Evolutionary conservation across 2,113 vertebrate species (phyloP), one percentile per base, ranked within the genome.

Genomic region (Cryptomyrus ogoouensis): DNA sequence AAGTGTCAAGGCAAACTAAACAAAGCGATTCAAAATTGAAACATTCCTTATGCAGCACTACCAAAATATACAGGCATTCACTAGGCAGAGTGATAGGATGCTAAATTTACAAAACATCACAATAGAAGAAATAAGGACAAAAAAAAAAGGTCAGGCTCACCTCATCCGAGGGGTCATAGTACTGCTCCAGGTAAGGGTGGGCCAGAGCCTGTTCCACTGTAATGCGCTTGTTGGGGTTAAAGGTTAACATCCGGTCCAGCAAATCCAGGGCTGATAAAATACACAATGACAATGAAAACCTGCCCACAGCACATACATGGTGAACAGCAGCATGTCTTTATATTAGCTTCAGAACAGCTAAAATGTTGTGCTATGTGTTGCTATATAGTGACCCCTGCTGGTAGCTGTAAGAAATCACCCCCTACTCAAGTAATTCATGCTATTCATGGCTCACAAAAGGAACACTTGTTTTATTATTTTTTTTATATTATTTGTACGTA

Each of bases 141-240:
- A 50, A 24, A 27, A 24, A 15, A 35, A 35, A n/a, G 1, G 17
- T 31, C 5, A 50, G 50, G 90, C 9, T n/a, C 92, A 97, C 97
- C 97, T 98, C 97, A 91, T 98, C 97, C 15, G 96, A 95, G 17
- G 97, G 97, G 86, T 98, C 97, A 1, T 97, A 98, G 96, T 98
- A 98, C 96, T 98, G 97, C 91, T 98, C 97, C 95, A 98, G 94
- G 93, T 98, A 98, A 88, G 96, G 96, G 90, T 98, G 97, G 87
- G 96, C 97, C 94, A 98, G 93, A 0, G 97, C 97, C 90, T 98
- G 96, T 90, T 97, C 97, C 77, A 98, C 97, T 0, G 95, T 97
- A 94, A 98, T 98, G 91, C 97, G 97, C 91, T 97, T 98, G 93
- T 95, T 96, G 90, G 97, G 97, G 94, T 98, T 98, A 92, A 98